phyloP scores from a whole-genome alignment of 2,888 invertebrate genomes.

The Chironomus tentans region DNA sequence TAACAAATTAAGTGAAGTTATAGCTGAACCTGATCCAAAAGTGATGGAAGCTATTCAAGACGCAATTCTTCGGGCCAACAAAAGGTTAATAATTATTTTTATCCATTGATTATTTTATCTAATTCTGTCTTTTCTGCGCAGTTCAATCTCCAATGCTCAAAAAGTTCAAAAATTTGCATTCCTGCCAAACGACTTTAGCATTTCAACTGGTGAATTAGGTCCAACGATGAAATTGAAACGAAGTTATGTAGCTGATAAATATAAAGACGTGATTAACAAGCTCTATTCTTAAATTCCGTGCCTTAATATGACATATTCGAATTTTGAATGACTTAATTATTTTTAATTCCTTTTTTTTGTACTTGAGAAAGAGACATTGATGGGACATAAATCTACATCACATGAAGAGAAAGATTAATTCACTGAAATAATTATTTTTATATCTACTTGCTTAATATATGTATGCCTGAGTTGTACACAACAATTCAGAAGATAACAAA shows the following conservation, averaged over 20 bases:
- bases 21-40: conserved; percentile 52
- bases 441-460: too few species aligned
- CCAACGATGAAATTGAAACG: conserved; percentile 83
- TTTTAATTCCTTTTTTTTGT: too few species aligned
- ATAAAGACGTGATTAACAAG: conserved; percentile 65
- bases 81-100: not conserved
- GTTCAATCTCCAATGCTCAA: conserved; percentile 79
- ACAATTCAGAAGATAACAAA: too few species aligned
- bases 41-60: conserved; percentile 1
- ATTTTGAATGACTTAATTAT: too few species aligned
- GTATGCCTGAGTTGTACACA: too few species aligned
- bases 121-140: conserved; percentile 29
- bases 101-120: too few species aligned
- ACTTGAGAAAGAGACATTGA: too few species aligned
- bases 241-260: conserved; percentile 65
- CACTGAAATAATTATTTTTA: too few species aligned
- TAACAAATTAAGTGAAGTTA: conserved; percentile 61
- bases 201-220: conserved; percentile 78
- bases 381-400: too few species aligned
- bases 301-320: too few species aligned
- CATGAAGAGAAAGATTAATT: too few species aligned
- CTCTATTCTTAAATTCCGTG: conserved; percentile 49
- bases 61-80: conserved; percentile 1
- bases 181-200: conserved; percentile 76
- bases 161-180: conserved; percentile 82